Base-by-base conservation (phyloP, 1,140 invertebrate species). In the Drosophila simulans region DNA sequence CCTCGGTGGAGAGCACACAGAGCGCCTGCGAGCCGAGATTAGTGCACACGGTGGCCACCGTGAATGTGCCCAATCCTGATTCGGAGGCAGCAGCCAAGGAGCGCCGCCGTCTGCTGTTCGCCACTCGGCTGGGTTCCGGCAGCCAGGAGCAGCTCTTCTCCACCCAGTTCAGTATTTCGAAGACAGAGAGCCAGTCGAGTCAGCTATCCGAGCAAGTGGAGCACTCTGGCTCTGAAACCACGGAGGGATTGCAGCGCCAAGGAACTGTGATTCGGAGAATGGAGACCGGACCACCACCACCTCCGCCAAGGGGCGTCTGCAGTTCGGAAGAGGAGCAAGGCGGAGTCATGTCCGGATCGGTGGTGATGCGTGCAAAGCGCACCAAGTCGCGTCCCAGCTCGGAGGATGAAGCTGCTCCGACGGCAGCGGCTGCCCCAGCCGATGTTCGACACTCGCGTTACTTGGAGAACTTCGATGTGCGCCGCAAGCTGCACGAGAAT, bases 111-210 rank as follows among this genome's bases (percentile, higher is more conserved):
- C 63, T 93, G 48, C 83, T 93, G 49, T 93, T 93, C 51, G 91
- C 92, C 59, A 93, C 93, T 4, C 92, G 92, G 5, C 55, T 93
- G 8, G 93, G 93, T 2, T 91, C 90, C 2, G 92, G 92, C 46
- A 93, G 92, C 51, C 92, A 93, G 74, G 93, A 93, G 62, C 93
- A 93, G 81, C 59, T 93, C 10, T 93, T 93, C 74, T 90, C 92
- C 56, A 92, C 90, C 4, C 93, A 93, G 74, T 92, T 93, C 49
- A 93, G 92, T 68, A 91, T 93, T 68, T 93, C 93, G 3, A 93
- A 93, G 76, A 93, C 93, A 2, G 93, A 93, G 55, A 93, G 93
- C 62, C 91, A 92, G 46, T 93, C 91, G 22, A 93, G 93, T 59
- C 93, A 93, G 82, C 79, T 93, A 42, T 93, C 93, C 8, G 93